Evolutionary conservation across 37 sponge, comb jelly and placozoan genomes (phyloP).

Genomic region (Oopsacas minuta): DNA sequence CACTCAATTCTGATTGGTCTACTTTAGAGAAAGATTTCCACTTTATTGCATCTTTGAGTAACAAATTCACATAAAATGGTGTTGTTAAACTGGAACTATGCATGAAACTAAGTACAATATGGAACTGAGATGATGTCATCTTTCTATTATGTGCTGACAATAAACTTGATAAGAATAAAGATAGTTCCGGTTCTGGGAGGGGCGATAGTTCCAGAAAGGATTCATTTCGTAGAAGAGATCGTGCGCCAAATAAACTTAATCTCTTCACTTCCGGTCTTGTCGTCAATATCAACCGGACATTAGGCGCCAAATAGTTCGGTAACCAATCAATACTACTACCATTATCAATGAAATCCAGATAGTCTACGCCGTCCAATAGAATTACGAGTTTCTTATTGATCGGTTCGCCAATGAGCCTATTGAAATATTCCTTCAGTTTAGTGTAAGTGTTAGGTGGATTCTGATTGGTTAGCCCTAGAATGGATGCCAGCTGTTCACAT

Average conservation of each 20-base stretch:
- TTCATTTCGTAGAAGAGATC: background rate
- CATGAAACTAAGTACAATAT: constrained; percentile 11
- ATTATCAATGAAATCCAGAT: constrained; percentile 33
- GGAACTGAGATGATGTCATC: constrained; percentile 18
- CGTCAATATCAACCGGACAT: constrained; percentile 15
- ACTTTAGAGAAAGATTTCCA: constrained; percentile 3
- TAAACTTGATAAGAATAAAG: background rate
- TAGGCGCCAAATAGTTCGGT: constrained; percentile 32
- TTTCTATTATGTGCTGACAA: background rate
- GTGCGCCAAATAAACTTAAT: background rate
- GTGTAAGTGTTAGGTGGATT: constrained; percentile 15
- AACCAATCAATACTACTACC: constrained; percentile 49
- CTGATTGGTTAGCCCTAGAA: constrained; percentile 19
- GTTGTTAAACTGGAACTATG: background rate
- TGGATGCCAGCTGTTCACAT: constrained; percentile 32
- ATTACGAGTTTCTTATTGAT: constrained; percentile 21
- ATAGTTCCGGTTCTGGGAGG: background rate
- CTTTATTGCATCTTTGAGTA: background rate
- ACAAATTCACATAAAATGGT: background rate
- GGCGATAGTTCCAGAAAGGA: constrained; percentile 11
- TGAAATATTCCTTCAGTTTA: constrained; percentile 32
- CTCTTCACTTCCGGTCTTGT: background rate
- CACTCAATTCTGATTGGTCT: constrained; percentile 9
- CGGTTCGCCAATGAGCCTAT: constrained; percentile 20
- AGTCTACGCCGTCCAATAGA: constrained; percentile 57